phyloP scores from a whole-genome alignment of 2,113 vertebrate genomes.

The Blennius ocellaris region DNA sequence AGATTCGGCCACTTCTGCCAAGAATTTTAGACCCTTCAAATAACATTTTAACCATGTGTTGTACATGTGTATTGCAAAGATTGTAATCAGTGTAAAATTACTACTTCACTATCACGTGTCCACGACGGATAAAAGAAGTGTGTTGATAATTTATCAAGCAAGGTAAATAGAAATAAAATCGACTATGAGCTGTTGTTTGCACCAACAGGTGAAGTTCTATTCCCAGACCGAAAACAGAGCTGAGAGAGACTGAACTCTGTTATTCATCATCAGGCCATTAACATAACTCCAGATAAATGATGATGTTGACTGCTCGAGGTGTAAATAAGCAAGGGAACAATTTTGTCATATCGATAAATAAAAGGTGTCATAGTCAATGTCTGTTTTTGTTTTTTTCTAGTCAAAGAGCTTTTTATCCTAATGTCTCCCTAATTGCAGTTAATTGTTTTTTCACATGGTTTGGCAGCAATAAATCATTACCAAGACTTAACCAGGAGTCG shows the following conservation, averaged over 20 bases:
- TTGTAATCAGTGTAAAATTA: too few species aligned
- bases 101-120: too few species aligned
- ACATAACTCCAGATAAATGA: background rate
- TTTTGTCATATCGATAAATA: background rate
- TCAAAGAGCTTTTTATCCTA: background rate
- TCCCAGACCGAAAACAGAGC: background rate
- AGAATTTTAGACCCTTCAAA: too few species aligned
- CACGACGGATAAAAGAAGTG: too few species aligned
- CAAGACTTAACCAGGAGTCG: conserved; percentile 9
- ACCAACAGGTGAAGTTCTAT: too few species aligned
- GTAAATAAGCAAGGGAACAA: background rate
- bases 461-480: conserved; percentile 12
- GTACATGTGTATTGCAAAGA: too few species aligned
- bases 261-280: background rate
- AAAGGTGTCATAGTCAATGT: background rate
- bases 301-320: background rate
- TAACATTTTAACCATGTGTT: too few species aligned
- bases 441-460: background rate
- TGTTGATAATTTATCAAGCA: too few species aligned
- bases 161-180: too few species aligned
- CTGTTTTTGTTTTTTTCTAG: background rate
- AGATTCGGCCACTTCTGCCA: too few species aligned
- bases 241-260: background rate
- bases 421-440: background rate
- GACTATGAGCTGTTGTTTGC: too few species aligned